phyloP scores from a whole-genome alignment of 2,888 invertebrate genomes.

The Nomada fucata region DNA sequence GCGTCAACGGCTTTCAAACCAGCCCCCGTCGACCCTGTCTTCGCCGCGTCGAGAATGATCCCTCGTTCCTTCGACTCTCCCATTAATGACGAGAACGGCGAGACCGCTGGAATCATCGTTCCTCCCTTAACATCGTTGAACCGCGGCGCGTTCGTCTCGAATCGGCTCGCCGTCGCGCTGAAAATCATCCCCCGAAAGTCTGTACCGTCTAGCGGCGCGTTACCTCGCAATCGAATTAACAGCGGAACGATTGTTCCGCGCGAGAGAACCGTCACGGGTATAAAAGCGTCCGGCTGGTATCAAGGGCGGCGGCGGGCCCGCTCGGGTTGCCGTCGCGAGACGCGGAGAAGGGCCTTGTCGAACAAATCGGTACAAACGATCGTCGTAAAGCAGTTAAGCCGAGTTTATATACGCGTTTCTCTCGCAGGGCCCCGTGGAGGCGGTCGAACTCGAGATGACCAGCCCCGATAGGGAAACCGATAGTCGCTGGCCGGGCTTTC shows the following conservation, averaged over 20 bases:
- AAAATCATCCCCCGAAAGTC: too few relatives aligned
- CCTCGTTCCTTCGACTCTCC: too few relatives aligned
- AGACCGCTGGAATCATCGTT: too few relatives aligned
- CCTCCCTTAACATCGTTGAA: too few relatives aligned
- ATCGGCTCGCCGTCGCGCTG: too few relatives aligned
- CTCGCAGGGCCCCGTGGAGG: constrained; percentile 70
- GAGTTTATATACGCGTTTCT: constrained; percentile 79
- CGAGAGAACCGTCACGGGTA: too few relatives aligned
- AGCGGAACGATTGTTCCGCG: not conserved
- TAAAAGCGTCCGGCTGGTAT: not conserved
- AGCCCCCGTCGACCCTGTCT: not conserved
- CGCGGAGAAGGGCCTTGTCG: constrained; percentile 78
- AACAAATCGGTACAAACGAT: constrained; percentile 84
- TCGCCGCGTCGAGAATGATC: not conserved
- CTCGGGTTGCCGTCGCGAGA: not conserved
- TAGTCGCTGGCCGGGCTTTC: constrained; percentile 75
- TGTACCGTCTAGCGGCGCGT: too few relatives aligned
- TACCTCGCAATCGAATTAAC: too few relatives aligned
- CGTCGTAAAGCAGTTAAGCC: constrained; percentile 83
- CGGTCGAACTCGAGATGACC: constrained; percentile 78
- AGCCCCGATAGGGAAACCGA: constrained; percentile 81
- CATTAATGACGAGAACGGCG: too few relatives aligned
- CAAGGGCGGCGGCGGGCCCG: not conserved
- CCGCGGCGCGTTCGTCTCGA: too few relatives aligned
- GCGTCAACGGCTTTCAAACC: too few relatives aligned